Base-by-base conservation (phyloP, 2,888 invertebrate species). In the Tinea trinotella region DNA sequence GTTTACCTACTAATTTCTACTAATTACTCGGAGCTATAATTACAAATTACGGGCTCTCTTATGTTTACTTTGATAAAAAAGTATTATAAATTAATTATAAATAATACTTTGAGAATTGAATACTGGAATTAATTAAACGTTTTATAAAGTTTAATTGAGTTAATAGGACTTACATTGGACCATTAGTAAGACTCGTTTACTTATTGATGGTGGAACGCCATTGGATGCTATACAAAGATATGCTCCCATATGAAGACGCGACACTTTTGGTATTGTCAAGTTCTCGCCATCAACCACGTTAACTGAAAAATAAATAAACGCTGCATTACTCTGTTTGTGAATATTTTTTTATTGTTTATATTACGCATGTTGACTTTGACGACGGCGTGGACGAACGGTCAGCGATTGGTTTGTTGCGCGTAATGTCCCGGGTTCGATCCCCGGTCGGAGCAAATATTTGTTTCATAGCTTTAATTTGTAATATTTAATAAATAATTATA, bases 161-260 rank as follows among this genome's bases (percentile, higher is more conserved):
- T 18, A 13, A 52, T 20, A 35, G 1, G 70, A 92, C 93, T 92
- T 85, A 93, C 93, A 93, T 83, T 93, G 93, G 54, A 95, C 94
- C 80, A 92, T 90, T 44, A 95, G 88, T 63, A 92, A 90, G 55
- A 95, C 93, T 60, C 93, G 87, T 74, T 94, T 93, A 84, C 95
- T 95, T 68, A 94, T 95, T 36, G 95, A 94, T 12, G 96, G 96
- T 18, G 95, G 95, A 0, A 97, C 95, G 52, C 95, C 95, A 69
- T 97, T 97, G 48, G 94, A 94, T 3, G 97, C 97, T 59, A 96
- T 96, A 80, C 96, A 96, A 60, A 96, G 87, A 79, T 96, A 97
- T 15, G 95, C 93, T 3, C 95, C 96, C 96, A 96, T 96, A 71
- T 96, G 96, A 48, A 96, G 89, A 46, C 96, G 90, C 61, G 95